Base-by-base conservation (phyloP, 2,113 vertebrate species). In the Dunckerocampus dactyliophorus region DNA sequence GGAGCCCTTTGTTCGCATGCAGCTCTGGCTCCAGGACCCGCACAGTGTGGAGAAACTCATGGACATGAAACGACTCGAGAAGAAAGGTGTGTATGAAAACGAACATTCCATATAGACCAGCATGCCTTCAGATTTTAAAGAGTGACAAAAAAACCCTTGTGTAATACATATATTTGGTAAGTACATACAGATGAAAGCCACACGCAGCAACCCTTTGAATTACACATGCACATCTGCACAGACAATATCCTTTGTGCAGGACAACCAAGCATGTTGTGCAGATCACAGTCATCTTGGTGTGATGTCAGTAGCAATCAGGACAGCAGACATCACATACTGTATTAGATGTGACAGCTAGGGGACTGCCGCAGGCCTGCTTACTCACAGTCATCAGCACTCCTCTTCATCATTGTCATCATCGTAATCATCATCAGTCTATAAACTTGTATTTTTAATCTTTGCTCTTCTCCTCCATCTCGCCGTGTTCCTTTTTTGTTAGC, bases 21-120 rank as follows among this genome's bases (percentile, higher is more conserved):
- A 89, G 72, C 83, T 89, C n/a, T 99, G 96, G 96, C 92, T 99
- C 54, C 95, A 94, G 43, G 95, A 99, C 73, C 95, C 96, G 74
- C 95, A 94, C 88, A 98, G 94, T 1, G 94, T 99, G 79, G 95
- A 98, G 84, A 95, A 95, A 83, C 91, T 99, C 79, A 95, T 95
- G 93, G 93, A 95, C 80, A 96, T 98, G 94, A 99, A 98, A 75
- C 92, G 94, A 37, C 91, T 94, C 91, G 95, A 97, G 85, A 96
- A 98, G 82, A 97, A 95, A 98, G 96, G 96, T 97, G 86, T 83
- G 78, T 69, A 59, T 47, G 9, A 39, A 52, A 21, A 50, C 11
- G 6, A 15, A n/a, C 22, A 14, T 3, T 22, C 45, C 4, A 9
- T 57, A 45, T 15, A 46, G 34, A 28, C 21, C 48, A 43, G 24